Base-by-base conservation (phyloP, 2,888 invertebrate genomes). In the Trachelus troglodyta region DNA sequence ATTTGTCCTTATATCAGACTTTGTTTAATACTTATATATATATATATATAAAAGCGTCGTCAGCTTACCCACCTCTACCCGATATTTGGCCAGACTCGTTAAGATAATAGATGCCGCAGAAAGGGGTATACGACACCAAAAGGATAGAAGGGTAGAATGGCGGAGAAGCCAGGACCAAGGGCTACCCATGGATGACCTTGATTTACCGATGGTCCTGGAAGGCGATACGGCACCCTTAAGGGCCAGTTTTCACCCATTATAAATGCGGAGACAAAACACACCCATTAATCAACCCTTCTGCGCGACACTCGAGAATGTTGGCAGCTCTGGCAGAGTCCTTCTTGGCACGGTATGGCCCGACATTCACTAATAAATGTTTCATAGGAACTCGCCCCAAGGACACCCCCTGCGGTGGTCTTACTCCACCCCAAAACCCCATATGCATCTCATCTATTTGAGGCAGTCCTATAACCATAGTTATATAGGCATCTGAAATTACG, bases 311-410 rank as follows among this genome's bases (percentile, higher is more conserved):
- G 76, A 76, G 74, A 77, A 79, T 78, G 79, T 73, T 74, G 73
- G 56, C 76, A 35, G 73, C 35, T 35, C 74, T 34, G 74, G 74
- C 75, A 23, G 56, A 56, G 56, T 23, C 56, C 56, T 23, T 9
- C 56, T 23, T 56, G 56, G 40, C 15, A 6, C 23, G 37, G 37
- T 37, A 37, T 74, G 79, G 79, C 79, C 79, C 76, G 77, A 80
- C 81, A 79, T 84, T 83, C 79, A 78, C 85, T 87, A 87, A 87
- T 87, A 86, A 87, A 87, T 87, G 83, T 85, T 85, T 86, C 85
- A 86, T 81, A 79, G 80, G 74, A 37, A 77, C 78, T 74, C 78
- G 80, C 75, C 75, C 75, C 79, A 76, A 77, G 77, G 79, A 77
- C 73, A 79, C 77, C 81, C 77, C 81, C 75, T 75, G 76, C 75